Evolutionary conservation across 1,140 invertebrate species (phyloP).

Genomic region (Chironomus striatipennis): DNA sequence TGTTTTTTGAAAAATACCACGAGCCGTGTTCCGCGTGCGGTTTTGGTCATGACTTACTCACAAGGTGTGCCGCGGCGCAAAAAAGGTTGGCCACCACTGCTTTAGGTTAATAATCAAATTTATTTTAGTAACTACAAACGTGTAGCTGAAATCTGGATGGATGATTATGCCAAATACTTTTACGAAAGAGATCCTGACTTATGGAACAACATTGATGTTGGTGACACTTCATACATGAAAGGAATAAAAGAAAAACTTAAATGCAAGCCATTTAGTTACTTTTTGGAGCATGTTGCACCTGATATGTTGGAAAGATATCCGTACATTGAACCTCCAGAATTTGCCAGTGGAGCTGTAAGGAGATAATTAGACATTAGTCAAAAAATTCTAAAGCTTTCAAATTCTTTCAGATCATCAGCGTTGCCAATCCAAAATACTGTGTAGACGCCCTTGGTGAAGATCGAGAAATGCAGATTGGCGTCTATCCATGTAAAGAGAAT

Average conservation of each 20-base stretch:
- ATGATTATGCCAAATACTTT: slow-evolving; percentile 68
- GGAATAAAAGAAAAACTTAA: slow-evolving; percentile 55
- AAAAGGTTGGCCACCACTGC: no score
- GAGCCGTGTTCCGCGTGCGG: no score
- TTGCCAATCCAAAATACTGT: slow-evolving; percentile 57
- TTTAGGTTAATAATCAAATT: no score
- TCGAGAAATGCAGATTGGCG: slow-evolving; percentile 54
- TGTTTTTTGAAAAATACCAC: no score
- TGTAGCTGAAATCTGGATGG: slow-evolving; percentile 84
- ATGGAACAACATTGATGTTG: slow-evolving; percentile 48
- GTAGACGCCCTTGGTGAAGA: slow-evolving; percentile 61
- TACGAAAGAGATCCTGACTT: slow-evolving; percentile 58
- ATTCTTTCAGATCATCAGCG: slow-evolving; percentile 53
- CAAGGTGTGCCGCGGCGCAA: no score
- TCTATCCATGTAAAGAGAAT: slow-evolving; percentile 31
- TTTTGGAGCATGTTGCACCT: slow-evolving; percentile 71
- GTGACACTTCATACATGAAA: slow-evolving; percentile 59
- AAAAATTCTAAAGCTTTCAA: background rate
- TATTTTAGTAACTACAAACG: slow-evolving; percentile 60
- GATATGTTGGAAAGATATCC: slow-evolving; percentile 69
- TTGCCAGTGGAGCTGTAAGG: slow-evolving; percentile 41
- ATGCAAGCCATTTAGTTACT: slow-evolving; percentile 80
- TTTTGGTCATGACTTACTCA: no score
- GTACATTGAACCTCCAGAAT: slow-evolving; percentile 63
- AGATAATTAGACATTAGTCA: background rate